Conservation (phyloP, 92 coral and sea anemone species). For the Zoanthus gigantus region DNA sequence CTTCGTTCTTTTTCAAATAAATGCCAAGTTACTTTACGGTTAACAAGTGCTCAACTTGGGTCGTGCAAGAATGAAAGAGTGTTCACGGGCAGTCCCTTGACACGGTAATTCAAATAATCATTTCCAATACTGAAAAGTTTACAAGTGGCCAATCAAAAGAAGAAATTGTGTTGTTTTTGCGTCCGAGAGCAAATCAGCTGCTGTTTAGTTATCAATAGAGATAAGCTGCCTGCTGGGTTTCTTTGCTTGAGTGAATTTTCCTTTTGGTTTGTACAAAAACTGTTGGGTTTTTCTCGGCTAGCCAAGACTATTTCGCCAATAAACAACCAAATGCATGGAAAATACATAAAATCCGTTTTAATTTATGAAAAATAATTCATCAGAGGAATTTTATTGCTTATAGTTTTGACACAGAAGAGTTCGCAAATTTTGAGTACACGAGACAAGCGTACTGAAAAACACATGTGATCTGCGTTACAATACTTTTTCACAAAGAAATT, state of each 20-base stretch:
- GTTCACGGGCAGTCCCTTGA: neutral
- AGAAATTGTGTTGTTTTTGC: neutral
- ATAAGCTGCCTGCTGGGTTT: slow-evolving; percentile 21
- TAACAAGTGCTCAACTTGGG: neutral
- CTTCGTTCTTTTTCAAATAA: neutral
- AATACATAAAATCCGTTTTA: neutral
- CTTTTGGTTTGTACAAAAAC: neutral
- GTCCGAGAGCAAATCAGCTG: slow-evolving; percentile 3
- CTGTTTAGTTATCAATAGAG: slow-evolving; percentile 2
- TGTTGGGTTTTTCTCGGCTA: slow-evolving; percentile 33
- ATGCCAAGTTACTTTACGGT: neutral
- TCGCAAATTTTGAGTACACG: neutral
- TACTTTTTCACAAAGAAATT: neutral
- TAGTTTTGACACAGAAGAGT: neutral
- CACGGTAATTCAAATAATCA: neutral
- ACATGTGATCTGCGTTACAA: slow-evolving; percentile 10
- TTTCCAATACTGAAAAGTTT: neutral
- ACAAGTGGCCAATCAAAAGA: slow-evolving; percentile 11
- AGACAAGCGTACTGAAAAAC: neutral
- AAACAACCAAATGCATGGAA: neutral
- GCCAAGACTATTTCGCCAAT: neutral
- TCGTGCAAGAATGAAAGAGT: neutral
- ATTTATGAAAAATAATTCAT: neutral
- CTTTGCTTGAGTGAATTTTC: slow-evolving; percentile 10
- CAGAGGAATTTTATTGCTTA: neutral